These are phyloP conservation scores for Phymastichus coffea DNA, from an alignment of 1,140 invertebrate genomes.

Conservation along the genomic window DNA sequence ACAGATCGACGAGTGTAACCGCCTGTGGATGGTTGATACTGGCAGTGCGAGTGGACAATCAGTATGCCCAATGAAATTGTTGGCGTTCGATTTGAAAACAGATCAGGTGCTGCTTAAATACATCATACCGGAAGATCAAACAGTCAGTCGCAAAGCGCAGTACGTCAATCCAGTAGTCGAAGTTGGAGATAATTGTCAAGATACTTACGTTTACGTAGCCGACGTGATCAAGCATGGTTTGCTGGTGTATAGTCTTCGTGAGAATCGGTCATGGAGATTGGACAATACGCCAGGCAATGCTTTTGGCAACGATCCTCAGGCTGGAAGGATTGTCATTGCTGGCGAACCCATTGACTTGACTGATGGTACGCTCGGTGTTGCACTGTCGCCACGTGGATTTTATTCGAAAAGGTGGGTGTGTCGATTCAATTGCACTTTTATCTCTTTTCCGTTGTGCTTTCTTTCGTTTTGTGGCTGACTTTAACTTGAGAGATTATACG, in stretches of 20 bases:
- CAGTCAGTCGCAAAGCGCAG: slow-evolving; percentile 41
- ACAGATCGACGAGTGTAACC: slow-evolving; percentile 63
- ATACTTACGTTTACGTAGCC: slow-evolving; percentile 53
- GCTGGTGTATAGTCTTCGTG: slow-evolving; percentile 47
- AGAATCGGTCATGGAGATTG: slow-evolving; percentile 51
- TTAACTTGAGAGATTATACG: too few species aligned
- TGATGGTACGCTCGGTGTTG: slow-evolving; percentile 53
- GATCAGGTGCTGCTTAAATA: slow-evolving; percentile 59
- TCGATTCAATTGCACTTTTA: too few species aligned
- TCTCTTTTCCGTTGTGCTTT: too few species aligned
- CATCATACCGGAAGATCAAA: slow-evolving; percentile 45
- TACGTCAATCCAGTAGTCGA: slow-evolving; percentile 53
- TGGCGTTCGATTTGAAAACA: slow-evolving; percentile 60
- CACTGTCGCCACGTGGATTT: slow-evolving; percentile 50
- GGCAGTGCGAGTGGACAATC: slow-evolving; percentile 52
- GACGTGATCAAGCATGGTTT: slow-evolving; percentile 53
- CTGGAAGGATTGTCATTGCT: slow-evolving; percentile 50
- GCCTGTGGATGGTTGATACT: slow-evolving; percentile 62
- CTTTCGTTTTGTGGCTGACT: neutral
- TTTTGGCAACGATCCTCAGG: slow-evolving; percentile 48
- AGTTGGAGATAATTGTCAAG: slow-evolving; percentile 47
- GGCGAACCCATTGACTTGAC: slow-evolving; percentile 50
- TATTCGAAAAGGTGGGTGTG: slow-evolving; percentile 49
- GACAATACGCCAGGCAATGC: slow-evolving; percentile 52
- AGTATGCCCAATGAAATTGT: slow-evolving; percentile 58